Evolutionary conservation across 2,888 invertebrate species (phyloP).

Genomic region (Drosophila longiperda): DNA sequence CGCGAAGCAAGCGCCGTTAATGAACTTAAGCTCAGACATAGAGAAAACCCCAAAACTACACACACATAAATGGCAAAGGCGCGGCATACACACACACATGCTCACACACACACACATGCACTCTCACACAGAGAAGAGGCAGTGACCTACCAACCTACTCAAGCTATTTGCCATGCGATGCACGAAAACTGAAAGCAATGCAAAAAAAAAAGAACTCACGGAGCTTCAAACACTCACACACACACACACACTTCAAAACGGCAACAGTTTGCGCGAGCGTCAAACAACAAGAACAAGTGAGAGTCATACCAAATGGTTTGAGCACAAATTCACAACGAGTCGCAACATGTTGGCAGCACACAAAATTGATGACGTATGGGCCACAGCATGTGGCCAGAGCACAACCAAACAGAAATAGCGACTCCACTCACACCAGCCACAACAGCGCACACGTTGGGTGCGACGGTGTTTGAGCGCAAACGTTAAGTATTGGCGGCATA

Average conservation of each 20-base stretch:
- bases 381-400: slow-evolving; percentile 11
- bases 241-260: slow-evolving; percentile 32
- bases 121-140: slow-evolving; percentile 28
- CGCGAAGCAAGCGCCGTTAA: slow-evolving; percentile 69
- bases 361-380: slow-evolving; percentile 54
- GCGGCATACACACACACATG: slow-evolving; percentile 17
- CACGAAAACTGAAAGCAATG: slow-evolving; percentile 57
- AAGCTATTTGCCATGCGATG: slow-evolving; percentile 57
- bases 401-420: background rate
- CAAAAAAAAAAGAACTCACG: slow-evolving; percentile 30
- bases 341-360: slow-evolving; percentile 54
- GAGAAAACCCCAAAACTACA: slow-evolving; percentile 22
- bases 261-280: slow-evolving; percentile 70
- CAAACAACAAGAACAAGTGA: slow-evolving; percentile 32
- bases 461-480: slow-evolving; percentile 57
- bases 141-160: slow-evolving; percentile 79
- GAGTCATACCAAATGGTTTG: slow-evolving; percentile 28
- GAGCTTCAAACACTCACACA: slow-evolving; percentile 22
- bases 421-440: slow-evolving; percentile 22
- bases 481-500: slow-evolving; percentile 69
- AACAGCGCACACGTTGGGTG: slow-evolving; percentile 55
- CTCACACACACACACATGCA: slow-evolving; percentile 4
- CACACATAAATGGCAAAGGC: slow-evolving; percentile 28
- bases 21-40: slow-evolving; percentile 70
- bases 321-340: slow-evolving; percentile 34